phyloP scores from a whole-genome alignment of 2,888 invertebrate genomes.

The Cartodere bifasciata region DNA sequence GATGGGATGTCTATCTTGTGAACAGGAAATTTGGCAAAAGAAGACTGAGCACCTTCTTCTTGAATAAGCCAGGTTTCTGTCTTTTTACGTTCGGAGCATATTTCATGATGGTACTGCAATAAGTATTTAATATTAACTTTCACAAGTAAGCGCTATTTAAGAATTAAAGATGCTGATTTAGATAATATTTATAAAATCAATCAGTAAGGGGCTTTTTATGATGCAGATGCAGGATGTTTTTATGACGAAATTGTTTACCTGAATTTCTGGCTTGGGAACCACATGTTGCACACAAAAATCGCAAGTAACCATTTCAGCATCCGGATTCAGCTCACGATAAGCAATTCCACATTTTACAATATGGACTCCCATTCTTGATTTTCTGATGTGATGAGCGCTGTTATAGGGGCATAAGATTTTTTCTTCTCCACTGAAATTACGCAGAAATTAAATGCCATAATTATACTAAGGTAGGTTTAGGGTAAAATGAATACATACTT shows the following conservation, averaged over 20 bases:
- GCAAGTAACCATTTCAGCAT: constrained; percentile 35
- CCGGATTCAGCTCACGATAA: too few species aligned
- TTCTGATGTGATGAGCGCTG: constrained; percentile 39
- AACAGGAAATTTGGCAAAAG: constrained; percentile 11
- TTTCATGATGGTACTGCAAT: constrained; percentile 23
- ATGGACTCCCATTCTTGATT: constrained; percentile 42
- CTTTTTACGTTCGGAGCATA: constrained; percentile 18
- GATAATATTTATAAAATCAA: too few species aligned
- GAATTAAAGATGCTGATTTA: too few species aligned
- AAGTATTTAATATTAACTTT: constrained; percentile 4
- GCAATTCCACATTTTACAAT: constrained; percentile 44
- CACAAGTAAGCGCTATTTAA: too few species aligned
- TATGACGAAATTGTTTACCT: too few species aligned
- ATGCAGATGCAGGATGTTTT: too few species aligned
- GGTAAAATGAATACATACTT: too few species aligned
- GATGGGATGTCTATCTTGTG: constrained; percentile 12
- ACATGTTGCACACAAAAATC: constrained; percentile 45
- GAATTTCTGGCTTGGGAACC: constrained; percentile 38
- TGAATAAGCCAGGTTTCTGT: constrained; percentile 18
- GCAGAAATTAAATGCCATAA: too few species aligned
- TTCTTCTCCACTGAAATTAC: constrained; percentile 23
- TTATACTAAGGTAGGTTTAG: too few species aligned
- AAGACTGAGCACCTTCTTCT: constrained; percentile 11
- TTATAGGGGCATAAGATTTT: constrained; percentile 46
- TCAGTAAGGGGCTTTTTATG: too few species aligned